A percentile compares a stretch with the other conserved stretches of the same genome.
Evolutionary conservation across 2,888 invertebrate species (phyloP).

Genomic region (Pammene fasciana): DNA sequence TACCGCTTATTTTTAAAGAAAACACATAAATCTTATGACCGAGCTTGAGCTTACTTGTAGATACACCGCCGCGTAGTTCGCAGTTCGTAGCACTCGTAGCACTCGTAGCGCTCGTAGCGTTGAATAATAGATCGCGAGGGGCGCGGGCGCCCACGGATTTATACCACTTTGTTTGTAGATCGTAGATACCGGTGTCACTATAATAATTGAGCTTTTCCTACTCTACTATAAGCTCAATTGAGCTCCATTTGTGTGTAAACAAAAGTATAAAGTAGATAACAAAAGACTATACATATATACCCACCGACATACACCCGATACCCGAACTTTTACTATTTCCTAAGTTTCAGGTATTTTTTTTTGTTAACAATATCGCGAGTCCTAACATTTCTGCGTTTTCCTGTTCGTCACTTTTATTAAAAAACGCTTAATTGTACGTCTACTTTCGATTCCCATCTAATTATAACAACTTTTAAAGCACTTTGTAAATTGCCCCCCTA

Average conservation of each 20-base stretch:
- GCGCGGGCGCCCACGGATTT: constrained; percentile 27
- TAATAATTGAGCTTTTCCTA: background rate
- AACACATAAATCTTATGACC: constrained; percentile 35
- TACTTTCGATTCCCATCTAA: constrained; percentile 22
- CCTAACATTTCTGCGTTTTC: too few relatives aligned
- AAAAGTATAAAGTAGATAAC: too few relatives aligned
- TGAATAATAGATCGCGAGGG: constrained; percentile 34
- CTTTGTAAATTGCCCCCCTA: background rate
- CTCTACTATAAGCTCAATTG: background rate
- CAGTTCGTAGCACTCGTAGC: constrained; percentile 23
- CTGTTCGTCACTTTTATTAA: background rate
- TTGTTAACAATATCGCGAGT: too few relatives aligned
- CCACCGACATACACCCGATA: too few relatives aligned
- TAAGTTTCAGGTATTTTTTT: too few relatives aligned
- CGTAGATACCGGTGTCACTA: constrained; percentile 22
- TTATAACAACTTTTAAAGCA: constrained; percentile 4
- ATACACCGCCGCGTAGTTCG: constrained; percentile 31
- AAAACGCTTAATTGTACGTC: constrained; percentile 4
- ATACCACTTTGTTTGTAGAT: constrained; percentile 33
- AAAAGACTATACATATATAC: too few relatives aligned
- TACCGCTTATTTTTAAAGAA: constrained; percentile 38
- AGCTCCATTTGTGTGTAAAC: background rate
- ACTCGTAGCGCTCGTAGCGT: constrained; percentile 30
- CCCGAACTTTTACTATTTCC: too few relatives aligned
- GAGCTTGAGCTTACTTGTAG: constrained; percentile 15